Conservation (phyloP, 1,140 invertebrate species). For the Leptopilina clavipes region DNA sequence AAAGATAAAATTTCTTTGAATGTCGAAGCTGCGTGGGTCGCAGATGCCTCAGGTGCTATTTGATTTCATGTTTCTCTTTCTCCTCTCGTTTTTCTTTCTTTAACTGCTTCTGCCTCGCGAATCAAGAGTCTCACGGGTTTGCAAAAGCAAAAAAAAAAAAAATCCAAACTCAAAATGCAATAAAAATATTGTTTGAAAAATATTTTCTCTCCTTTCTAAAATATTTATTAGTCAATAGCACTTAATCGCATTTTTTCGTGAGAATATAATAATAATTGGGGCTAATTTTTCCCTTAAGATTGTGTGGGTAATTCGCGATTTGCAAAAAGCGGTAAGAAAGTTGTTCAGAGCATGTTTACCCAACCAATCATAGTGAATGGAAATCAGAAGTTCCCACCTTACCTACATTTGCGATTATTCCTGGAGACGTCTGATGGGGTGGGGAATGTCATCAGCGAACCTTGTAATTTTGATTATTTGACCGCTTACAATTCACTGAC, state of each 20-base stretch:
- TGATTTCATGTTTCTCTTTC: constrained; percentile 24
- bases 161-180: too few relatives aligned
- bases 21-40: constrained; percentile 27
- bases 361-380: constrained; percentile 47
- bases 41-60: constrained; percentile 33
- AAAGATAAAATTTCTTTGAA: constrained; percentile 32
- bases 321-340: constrained; percentile 1
- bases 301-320: neutral
- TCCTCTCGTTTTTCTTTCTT: neutral
- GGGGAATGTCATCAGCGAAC: constrained; percentile 70
- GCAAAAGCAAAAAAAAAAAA: neutral
- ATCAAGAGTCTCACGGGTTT: constrained; percentile 45
- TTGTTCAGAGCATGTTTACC: constrained; percentile 36
- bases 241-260: too few relatives aligned
- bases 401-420: constrained; percentile 51
- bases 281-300: too few relatives aligned
- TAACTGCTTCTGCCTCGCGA: constrained; percentile 47
- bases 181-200: too few relatives aligned
- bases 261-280: too few relatives aligned
- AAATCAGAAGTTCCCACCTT: constrained; percentile 44
- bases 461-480: constrained; percentile 75
- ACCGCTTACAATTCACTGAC: constrained; percentile 69
- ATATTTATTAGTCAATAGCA: too few relatives aligned
- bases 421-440: constrained; percentile 49
- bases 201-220: too few relatives aligned